Percentiles rank a stretch among this genome's conserved stretches.
phyloP scores from a whole-genome alignment of 2,888 invertebrate species.

The Xanthia togata region DNA sequence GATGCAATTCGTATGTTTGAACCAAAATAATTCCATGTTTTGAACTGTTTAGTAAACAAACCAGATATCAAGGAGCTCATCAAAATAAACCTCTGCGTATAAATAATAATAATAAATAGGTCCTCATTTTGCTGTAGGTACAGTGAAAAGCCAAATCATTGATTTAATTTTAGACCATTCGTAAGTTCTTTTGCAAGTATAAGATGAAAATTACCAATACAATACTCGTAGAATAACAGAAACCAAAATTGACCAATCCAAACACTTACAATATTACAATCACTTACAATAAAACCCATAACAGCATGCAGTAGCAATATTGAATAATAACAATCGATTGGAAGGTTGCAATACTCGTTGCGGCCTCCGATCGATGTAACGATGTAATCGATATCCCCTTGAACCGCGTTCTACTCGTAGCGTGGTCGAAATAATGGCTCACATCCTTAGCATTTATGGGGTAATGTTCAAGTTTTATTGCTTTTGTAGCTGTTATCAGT shows the following conservation, averaged over 20 bases:
- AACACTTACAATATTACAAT: constrained; percentile 46
- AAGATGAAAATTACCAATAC: constrained; percentile 8
- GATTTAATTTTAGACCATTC: background rate
- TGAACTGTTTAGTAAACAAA: background rate
- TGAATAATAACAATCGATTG: constrained; percentile 64
- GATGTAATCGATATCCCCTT: constrained; percentile 76
- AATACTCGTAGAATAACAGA: background rate
- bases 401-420: constrained; percentile 70
- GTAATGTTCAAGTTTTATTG: constrained; percentile 53
- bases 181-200: background rate
- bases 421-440: constrained; percentile 75
- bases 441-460: constrained; percentile 69
- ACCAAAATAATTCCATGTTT: background rate
- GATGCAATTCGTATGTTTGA: background rate
- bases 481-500: constrained; percentile 1
- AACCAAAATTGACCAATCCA: constrained; percentile 41
- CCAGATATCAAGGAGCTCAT: background rate
- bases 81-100: background rate
- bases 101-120: background rate
- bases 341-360: constrained; percentile 62
- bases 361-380: constrained; percentile 66
- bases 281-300: constrained; percentile 56
- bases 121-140: too few relatives aligned
- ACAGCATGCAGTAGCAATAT: constrained; percentile 59
- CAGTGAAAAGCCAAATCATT: background rate